Conservation (phyloP, 2,888 invertebrate species). For the Branchipolynoe longqiensis region DNA sequence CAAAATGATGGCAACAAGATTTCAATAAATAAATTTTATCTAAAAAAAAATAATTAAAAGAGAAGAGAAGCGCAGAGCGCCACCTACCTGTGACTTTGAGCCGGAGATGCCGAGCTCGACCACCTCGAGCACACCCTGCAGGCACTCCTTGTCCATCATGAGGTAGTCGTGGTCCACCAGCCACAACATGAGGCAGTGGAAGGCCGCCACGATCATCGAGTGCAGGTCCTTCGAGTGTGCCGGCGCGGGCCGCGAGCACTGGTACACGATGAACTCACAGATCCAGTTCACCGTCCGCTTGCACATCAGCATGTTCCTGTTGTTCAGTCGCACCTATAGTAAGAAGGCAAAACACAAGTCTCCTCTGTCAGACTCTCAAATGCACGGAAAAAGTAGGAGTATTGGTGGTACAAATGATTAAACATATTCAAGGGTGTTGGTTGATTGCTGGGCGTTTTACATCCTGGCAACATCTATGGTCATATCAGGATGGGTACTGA, state of each 20-base stretch:
- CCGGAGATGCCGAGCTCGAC: constrained; percentile 99
- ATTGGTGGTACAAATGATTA: no score
- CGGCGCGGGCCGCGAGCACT: constrained; percentile 96
- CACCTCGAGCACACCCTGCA: constrained; percentile 96
- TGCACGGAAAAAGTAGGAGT: no score
- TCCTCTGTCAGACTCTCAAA: no score
- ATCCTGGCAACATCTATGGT: no score
- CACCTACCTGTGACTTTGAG: constrained; percentile 87
- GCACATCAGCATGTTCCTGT: constrained; percentile 78
- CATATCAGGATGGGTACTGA: no score
- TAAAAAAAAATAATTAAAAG: no score
- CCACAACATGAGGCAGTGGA: constrained; percentile 88
- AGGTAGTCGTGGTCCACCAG: constrained; percentile 94
- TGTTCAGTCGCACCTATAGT: constrained; percentile 70
- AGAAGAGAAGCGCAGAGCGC: no score
- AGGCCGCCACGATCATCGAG: constrained; percentile 91
- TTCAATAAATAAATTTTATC: no score
- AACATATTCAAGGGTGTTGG: no score
- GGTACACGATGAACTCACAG: constrained; percentile 97
- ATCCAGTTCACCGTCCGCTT: constrained; percentile 92
- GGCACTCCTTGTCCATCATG: constrained; percentile 93
- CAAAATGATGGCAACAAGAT: no score
- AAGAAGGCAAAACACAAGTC: background rate
- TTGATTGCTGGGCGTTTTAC: no score
- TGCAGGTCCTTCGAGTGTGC: constrained; percentile 94